Conservation (phyloP, 2,888 invertebrate species). For the Apantesis nais region DNA sequence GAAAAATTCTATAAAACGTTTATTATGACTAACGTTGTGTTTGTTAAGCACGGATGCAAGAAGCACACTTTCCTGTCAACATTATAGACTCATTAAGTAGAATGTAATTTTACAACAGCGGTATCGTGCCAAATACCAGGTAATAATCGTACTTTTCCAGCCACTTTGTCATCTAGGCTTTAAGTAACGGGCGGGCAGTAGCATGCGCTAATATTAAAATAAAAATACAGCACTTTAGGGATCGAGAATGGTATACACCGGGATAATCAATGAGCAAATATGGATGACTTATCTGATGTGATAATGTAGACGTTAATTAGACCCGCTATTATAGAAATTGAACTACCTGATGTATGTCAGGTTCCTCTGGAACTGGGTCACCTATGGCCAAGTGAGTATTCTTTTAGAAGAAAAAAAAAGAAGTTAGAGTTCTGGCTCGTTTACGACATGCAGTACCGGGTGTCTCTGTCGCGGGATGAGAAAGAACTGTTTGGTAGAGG, state of each 20-base stretch:
- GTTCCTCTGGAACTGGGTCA: neutral
- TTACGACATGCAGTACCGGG: neutral
- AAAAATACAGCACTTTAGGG: constrained; percentile 32
- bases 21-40: neutral
- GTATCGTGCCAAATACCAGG: constrained; percentile 64
- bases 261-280: constrained; percentile 30
- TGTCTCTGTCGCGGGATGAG: neutral
- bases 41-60: constrained; percentile 41
- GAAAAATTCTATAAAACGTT: neutral
- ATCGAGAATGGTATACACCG: constrained; percentile 20
- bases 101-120: constrained; percentile 58
- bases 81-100: constrained; percentile 62
- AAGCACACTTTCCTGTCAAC: constrained; percentile 51
- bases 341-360: neutral
- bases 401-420: neutral
- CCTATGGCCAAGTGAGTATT: neutral
- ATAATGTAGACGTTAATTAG: neutral
- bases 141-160: constrained; percentile 68
- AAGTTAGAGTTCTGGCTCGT: neutral
- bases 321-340: neutral
- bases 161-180: constrained; percentile 72
- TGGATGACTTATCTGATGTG: constrained; percentile 18
- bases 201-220: constrained; percentile 58
- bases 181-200: constrained; percentile 60
- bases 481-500: neutral